phyloP scores from a whole-genome alignment of 2,888 invertebrate species.

The Caenorhabditis wallacei region DNA sequence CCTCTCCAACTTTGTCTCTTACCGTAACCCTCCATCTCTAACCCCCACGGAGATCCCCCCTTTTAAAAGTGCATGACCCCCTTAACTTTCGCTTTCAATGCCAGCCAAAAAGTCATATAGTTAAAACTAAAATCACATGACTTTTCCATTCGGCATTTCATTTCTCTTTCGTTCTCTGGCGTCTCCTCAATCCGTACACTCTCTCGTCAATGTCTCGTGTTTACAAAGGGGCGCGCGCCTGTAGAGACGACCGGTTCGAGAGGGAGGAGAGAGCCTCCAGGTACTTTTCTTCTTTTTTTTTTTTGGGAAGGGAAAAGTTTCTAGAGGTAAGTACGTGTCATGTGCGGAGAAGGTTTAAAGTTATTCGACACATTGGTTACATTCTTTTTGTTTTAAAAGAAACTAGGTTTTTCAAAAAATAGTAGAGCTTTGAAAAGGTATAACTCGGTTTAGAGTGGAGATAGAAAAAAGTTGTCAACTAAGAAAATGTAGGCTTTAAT shows the following conservation, averaged over 20 bases:
- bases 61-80: neutral
- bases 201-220: neutral
- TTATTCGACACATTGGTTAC: no score
- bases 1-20: no score
- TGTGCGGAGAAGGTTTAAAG: no score
- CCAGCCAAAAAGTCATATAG: neutral
- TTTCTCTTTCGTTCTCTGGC: neutral
- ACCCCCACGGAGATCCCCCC: neutral
- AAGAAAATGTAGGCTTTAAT: no score
- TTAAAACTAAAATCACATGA: constrained; percentile 16
- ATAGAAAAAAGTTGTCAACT: no score
- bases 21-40: no score
- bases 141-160: neutral
- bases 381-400: no score
- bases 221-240: constrained; percentile 8
- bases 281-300: neutral
- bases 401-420: no score
- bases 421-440: no score
- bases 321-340: no score
- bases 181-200: neutral
- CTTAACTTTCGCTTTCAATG: neutral
- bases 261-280: neutral
- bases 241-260: constrained; percentile 11
- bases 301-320: neutral
- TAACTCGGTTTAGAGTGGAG: no score